A percentile compares a stretch with the other conserved stretches of the same genome.
Evolutionary conservation across 1,140 invertebrate genomes (phyloP).

Genomic region (Pseudachorutes palmiensis): DNA sequence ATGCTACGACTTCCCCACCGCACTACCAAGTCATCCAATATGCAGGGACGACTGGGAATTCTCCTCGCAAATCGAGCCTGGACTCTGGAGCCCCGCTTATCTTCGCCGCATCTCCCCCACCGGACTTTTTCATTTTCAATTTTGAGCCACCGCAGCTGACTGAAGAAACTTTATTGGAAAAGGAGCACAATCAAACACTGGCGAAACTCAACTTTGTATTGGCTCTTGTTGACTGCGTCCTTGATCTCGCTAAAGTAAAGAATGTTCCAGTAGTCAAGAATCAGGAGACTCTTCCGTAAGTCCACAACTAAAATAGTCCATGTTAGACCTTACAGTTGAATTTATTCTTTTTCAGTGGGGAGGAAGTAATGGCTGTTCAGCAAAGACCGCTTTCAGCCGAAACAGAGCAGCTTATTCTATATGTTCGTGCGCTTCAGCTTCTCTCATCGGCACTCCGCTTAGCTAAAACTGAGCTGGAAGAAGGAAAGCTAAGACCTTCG

Average conservation of each 20-base stretch:
- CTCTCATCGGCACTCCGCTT: slow-evolving; percentile 83
- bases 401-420: slow-evolving; percentile 83
- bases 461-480: slow-evolving; percentile 76
- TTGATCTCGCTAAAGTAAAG: slow-evolving; percentile 70
- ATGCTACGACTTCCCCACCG: slow-evolving; percentile 31
- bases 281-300: slow-evolving; percentile 32
- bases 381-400: slow-evolving; percentile 43
- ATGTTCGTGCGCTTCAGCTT: slow-evolving; percentile 82
- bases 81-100: slow-evolving; percentile 38
- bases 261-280: slow-evolving; percentile 59
- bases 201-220: slow-evolving; percentile 88
- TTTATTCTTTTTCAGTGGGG: background rate
- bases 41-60: slow-evolving; percentile 19
- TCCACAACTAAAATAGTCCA: too few relatives aligned
- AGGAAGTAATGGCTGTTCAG: background rate
- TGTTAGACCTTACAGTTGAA: background rate
- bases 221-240: slow-evolving; percentile 79
- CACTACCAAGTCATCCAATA: slow-evolving; percentile 35
- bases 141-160: slow-evolving; percentile 85
- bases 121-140: slow-evolving; percentile 55
- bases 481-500: slow-evolving; percentile 76
- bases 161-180: slow-evolving; percentile 89
- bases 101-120: slow-evolving; percentile 47
- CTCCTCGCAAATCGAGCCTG: slow-evolving; percentile 38
- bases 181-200: slow-evolving; percentile 86